Percentiles rank a stretch among this genome's conserved stretches.
phyloP scores from a whole-genome alignment of 2,797 vertebrate species.

The Enoplosus armatus region DNA sequence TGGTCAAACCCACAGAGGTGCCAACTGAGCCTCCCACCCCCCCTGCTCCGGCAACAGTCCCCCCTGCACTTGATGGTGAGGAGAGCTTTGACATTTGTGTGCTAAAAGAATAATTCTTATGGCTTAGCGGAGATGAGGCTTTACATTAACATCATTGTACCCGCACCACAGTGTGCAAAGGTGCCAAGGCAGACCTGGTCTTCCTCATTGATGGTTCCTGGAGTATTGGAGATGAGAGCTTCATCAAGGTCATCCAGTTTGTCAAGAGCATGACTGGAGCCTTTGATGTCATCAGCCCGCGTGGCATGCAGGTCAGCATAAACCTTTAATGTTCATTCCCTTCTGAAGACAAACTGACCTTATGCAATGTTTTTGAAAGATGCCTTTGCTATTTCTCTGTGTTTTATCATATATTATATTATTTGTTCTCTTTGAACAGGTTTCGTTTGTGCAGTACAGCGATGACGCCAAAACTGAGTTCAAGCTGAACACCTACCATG shows the following conservation, averaged over 20 bases:
- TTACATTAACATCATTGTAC: constrained; percentile 8
- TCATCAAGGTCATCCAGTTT: constrained; percentile 97
- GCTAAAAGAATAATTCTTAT: not conserved
- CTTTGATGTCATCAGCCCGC: constrained; percentile 92
- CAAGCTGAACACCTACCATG: constrained; percentile 94
- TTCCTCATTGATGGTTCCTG: constrained; percentile 98
- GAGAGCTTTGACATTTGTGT: constrained; percentile 21
- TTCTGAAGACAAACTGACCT: not conserved
- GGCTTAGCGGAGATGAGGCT: not conserved
- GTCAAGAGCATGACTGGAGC: constrained; percentile 96
- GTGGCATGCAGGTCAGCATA: constrained; percentile 93
- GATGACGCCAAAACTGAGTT: constrained; percentile 98
- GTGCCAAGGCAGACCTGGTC: constrained; percentile 98
- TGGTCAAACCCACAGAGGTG: constrained; percentile 92
- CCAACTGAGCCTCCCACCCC: constrained; percentile 93
- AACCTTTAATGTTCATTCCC: not conserved
- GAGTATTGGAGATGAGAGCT: constrained; percentile 99
- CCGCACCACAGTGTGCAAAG: constrained; percentile 91
- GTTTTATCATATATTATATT: not conserved
- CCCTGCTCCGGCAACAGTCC: constrained; percentile 92
- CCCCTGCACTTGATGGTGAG: constrained; percentile 95
- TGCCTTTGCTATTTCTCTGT: not conserved
- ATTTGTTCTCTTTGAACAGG: constrained; percentile 81
- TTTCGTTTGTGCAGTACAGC: constrained; percentile 97
- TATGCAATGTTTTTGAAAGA: not conserved